Percentiles rank a stretch among this genome's conserved stretches.
phyloP scores from a whole-genome alignment of 2,888 invertebrate genomes.

The Nebria brevicollis region DNA sequence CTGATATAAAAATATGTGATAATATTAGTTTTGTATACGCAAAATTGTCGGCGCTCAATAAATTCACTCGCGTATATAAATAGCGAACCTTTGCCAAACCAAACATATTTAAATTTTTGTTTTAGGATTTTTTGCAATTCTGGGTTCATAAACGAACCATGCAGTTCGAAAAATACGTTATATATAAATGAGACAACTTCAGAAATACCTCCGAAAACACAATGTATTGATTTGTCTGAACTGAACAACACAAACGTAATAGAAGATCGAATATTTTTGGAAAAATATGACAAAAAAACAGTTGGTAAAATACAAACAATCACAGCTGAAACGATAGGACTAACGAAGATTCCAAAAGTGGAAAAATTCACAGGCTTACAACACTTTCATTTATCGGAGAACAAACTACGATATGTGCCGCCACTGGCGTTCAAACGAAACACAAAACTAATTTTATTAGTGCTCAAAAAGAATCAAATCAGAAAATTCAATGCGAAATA shows the following conservation, averaged over 20 bases:
- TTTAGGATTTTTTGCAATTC: slow-evolving; percentile 20
- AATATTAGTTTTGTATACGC: too few relatives aligned
- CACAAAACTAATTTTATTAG: slow-evolving; percentile 21
- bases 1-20: too few relatives aligned
- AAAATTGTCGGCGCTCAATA: too few relatives aligned
- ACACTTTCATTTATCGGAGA: slow-evolving; percentile 25
- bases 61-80: too few relatives aligned
- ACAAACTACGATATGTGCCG: slow-evolving; percentile 30
- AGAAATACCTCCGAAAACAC: slow-evolving; percentile 8
- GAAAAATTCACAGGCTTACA: slow-evolving; percentile 28
- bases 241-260: background rate
- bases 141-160: slow-evolving; percentile 33
- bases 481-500: slow-evolving; percentile 13
- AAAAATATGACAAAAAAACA: slow-evolving; percentile 2
- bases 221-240: slow-evolving; percentile 28
- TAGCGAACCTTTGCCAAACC: too few relatives aligned
- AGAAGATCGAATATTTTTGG: slow-evolving; percentile 24
- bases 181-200: slow-evolving; percentile 5
- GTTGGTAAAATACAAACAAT: slow-evolving; percentile 24
- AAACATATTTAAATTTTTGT: background rate
- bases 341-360: slow-evolving; percentile 27
- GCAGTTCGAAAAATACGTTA: slow-evolving; percentile 28
- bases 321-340: slow-evolving; percentile 20
- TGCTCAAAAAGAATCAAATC: slow-evolving; percentile 25
- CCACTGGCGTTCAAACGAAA: slow-evolving; percentile 18